Evolutionary conservation across 2,113 vertebrate species (phyloP), one percentile per base, ranked within the genome.

Genomic region (Lophura nycthemera): DNA sequence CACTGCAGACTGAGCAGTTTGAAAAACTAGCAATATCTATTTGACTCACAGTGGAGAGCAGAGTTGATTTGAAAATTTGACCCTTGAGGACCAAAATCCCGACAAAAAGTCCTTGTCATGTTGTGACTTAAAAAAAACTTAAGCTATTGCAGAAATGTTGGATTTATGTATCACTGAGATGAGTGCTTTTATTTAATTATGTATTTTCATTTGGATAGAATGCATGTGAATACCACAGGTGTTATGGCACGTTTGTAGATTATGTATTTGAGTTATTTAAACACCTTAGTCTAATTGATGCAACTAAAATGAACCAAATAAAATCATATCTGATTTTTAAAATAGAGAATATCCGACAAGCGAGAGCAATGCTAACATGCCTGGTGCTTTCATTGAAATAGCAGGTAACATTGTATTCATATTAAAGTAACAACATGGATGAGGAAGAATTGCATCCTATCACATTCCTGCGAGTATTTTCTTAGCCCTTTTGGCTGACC

Each of bases 401-500:
- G 38, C 79, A 76, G 16, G 16, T 86, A 79, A 75, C 50, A 17
- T 86, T 86, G 65, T 60, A 83, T 96, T 93, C 13, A 24, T 86
- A 79, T 88, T 90, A 93, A 86, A 65, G 36, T 86, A 80, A 88
- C 57, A 21, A 30, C 78, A 89, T 4, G 7, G 63, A 96, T 67
- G 67, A 95, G 75, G 73, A 90, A 64, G 60, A 82, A 83, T 67
- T 85, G 71, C 22, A 56, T 94, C 90, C 89, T 86, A 30, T 61
- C 76, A 96, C 30, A 11, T 40, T 71, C 88, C 69, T 95, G 86
- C 73, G 84, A 89, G 88, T 57, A 13, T 60, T 92, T 91, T 45
- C 90, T 95, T 96, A 92, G 91, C 93, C 93, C 87, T 80, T 94
- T 89, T 90, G 73, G 48, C 94, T 70, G 89, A 96, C 92, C 97